These are phyloP conservation scores for Syngnathoides biaculeatus DNA, from an alignment of 2,113 vertebrate species.

Conservation along the genomic window DNA sequence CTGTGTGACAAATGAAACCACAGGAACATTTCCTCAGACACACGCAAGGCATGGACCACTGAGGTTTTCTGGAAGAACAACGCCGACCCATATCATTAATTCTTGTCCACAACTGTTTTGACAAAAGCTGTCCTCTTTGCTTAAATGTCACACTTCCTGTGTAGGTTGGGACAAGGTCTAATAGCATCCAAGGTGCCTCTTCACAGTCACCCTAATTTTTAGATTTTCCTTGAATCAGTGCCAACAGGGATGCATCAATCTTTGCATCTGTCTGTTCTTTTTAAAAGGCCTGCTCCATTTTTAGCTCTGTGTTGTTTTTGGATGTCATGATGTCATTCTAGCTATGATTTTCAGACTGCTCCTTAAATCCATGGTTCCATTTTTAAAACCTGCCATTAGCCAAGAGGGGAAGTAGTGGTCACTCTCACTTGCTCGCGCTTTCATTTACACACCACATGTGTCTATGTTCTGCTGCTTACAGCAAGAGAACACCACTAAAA, in stretches of 20 bases:
- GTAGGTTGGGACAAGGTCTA: neutral
- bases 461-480: conserved; percentile 18
- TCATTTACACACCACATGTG: neutral
- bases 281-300: conserved; percentile 47
- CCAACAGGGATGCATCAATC: conserved; percentile 40
- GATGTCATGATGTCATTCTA: conserved; percentile 43
- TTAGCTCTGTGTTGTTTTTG: conserved; percentile 35
- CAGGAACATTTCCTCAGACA: conserved; percentile 21
- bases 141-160: conserved; percentile 13
- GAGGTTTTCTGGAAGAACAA: conserved; percentile 27
- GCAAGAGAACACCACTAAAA: conserved; percentile 31
- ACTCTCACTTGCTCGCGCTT: neutral
- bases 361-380: conserved; percentile 19
- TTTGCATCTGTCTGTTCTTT: conserved; percentile 39
- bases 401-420: conserved; percentile 28
- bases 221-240: conserved; percentile 30
- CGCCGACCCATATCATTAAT: conserved; percentile 46
- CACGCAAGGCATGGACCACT: conserved; percentile 31
- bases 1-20: conserved; percentile 25
- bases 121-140: conserved; percentile 15
- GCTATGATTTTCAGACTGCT: conserved; percentile 23
- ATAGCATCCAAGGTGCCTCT: neutral
- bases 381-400: conserved; percentile 48
- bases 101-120: conserved; percentile 25
- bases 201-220: conserved; percentile 10